These are phyloP conservation scores for Rousettus madagascariensis DNA, from an alignment of 2,797 vertebrate genomes.

Conservation along the genomic window DNA sequence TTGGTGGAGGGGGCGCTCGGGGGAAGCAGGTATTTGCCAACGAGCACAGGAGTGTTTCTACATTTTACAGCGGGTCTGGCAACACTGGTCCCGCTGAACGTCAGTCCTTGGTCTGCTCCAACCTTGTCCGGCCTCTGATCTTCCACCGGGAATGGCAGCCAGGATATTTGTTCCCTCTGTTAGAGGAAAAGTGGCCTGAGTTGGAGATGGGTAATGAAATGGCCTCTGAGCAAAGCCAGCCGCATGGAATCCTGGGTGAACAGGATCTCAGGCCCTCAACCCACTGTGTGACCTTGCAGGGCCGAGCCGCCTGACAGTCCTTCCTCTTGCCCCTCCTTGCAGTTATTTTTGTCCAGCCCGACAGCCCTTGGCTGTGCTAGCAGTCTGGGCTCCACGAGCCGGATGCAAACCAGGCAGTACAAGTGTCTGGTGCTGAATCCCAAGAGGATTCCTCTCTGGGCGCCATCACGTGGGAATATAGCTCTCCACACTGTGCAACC, in stretches of 20 bases:
- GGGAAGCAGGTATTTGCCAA: not conserved
- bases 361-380: constrained; percentile 54
- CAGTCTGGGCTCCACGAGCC: constrained; percentile 59
- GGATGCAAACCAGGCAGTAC: constrained; percentile 61
- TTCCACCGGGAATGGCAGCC: not conserved
- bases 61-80: not conserved
- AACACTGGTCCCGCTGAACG: not conserved
- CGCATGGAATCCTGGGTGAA: constrained; percentile 19
- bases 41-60: not conserved
- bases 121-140: not conserved
- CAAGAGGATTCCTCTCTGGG: constrained; percentile 49
- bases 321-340: constrained; percentile 8
- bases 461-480: not conserved
- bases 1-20: rapidly evolving
- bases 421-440: constrained; percentile 57
- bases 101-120: not conserved
- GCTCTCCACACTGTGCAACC: not conserved
- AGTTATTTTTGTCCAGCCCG: constrained; percentile 68
- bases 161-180: not conserved
- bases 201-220: not conserved
- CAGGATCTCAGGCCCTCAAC: constrained; percentile 57
- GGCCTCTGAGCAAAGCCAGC: constrained; percentile 25
- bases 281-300: constrained; percentile 44
- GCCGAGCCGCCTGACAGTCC: not conserved
- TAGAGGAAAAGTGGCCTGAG: not conserved